phyloP scores from a whole-genome alignment of 1,140 invertebrate genomes.

The Akabosia matsudoensis region DNA sequence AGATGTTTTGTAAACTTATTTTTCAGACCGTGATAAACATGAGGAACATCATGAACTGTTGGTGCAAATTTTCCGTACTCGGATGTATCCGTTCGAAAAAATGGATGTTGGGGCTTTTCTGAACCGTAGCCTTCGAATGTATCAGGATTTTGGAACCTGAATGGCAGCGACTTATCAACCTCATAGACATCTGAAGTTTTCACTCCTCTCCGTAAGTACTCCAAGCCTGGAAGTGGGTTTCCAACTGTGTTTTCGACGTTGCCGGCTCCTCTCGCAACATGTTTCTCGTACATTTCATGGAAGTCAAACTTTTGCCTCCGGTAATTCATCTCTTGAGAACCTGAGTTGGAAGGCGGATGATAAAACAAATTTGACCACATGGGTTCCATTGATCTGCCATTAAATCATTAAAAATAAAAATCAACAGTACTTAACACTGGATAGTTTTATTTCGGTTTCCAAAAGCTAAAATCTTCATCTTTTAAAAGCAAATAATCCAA shows the following conservation, averaged over 20 bases:
- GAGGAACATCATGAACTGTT: conserved; percentile 47
- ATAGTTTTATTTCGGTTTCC: not conserved
- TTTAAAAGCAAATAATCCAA: not conserved
- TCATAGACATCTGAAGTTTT: conserved; percentile 40
- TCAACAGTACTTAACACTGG: not conserved
- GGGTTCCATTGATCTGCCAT: not conserved
- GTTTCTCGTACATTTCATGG: conserved; percentile 1
- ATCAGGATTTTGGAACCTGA: conserved; percentile 40
- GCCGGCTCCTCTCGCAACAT: not conserved
- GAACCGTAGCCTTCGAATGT: conserved; percentile 47
- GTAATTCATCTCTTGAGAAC: not conserved
- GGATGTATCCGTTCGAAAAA: conserved; percentile 44
- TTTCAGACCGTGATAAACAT: conserved; percentile 37
- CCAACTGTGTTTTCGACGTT: not conserved
- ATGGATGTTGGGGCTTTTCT: conserved; percentile 40
- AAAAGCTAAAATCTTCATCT: not conserved
- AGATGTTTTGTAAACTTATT: conserved; percentile 41
- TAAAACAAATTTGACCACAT: not conserved
- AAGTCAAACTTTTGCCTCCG: conserved; percentile 8
- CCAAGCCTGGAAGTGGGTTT: not conserved
- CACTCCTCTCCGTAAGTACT: not conserved
- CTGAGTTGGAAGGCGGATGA: not conserved
- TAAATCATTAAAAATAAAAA: no score
- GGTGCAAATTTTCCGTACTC: conserved; percentile 47
- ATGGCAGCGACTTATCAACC: conserved; percentile 33